Evolutionary conservation across 1,140 invertebrate genomes (phyloP).

Genomic region (Brachionus calyciflorus): DNA sequence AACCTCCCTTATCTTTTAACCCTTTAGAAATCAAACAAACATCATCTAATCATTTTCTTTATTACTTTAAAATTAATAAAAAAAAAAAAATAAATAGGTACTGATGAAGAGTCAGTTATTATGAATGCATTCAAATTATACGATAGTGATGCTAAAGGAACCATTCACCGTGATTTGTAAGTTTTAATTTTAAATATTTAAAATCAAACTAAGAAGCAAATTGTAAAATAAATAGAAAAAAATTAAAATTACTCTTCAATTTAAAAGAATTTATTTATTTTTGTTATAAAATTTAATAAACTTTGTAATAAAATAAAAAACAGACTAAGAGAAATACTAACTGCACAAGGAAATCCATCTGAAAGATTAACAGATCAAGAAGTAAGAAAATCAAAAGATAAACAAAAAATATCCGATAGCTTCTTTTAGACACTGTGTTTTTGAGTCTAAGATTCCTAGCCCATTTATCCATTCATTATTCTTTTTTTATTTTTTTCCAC

Average conservation of each 20-base stretch:
- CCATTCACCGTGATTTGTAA: constrained; percentile 39
- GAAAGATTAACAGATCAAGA: constrained; percentile 27
- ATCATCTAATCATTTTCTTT: too few species aligned
- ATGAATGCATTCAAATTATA: constrained; percentile 91
- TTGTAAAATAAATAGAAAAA: background rate
- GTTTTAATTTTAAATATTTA: background rate
- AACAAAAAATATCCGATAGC: too few species aligned
- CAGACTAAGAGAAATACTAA: constrained; percentile 25
- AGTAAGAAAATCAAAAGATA: background rate
- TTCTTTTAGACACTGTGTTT: too few species aligned
- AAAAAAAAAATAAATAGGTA: constrained; percentile 54
- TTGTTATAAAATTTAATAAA: background rate
- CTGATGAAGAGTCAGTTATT: constrained; percentile 89
- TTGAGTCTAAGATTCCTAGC: background rate
- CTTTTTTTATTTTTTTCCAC: background rate
- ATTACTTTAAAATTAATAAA: background rate
- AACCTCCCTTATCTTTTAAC: too few species aligned
- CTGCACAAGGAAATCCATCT: background rate
- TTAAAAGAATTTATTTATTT: background rate
- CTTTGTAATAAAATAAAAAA: background rate
- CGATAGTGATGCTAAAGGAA: constrained; percentile 67
- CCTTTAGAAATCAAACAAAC: too few species aligned
- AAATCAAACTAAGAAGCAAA: constrained; percentile 64
- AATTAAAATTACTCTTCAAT: background rate
- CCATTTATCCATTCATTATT: background rate